A percentile compares a stretch with the other conserved stretches of the same genome.
phyloP scores from a whole-genome alignment of 37 sponge, comb jelly and placozoan species.

The Ianthella basta region DNA sequence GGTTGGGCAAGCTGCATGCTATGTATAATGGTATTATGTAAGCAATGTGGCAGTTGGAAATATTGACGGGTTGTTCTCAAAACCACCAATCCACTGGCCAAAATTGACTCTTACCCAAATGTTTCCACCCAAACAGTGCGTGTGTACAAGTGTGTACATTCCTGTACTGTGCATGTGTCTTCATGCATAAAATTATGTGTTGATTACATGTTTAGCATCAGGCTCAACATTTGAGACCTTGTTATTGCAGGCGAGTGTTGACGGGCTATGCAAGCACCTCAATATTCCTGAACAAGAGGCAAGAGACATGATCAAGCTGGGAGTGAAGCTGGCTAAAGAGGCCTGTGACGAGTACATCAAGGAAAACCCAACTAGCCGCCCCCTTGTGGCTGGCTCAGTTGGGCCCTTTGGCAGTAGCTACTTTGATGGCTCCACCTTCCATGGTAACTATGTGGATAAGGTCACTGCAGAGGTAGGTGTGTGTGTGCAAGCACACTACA shows the following conservation, averaged over 20 bases:
- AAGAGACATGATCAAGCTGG: slow-evolving; percentile 46
- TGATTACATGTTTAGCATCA: not conserved
- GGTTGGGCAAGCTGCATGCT: too few species aligned
- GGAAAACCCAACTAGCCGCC: slow-evolving; percentile 21
- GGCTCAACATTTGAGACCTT: not conserved
- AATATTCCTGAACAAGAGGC: slow-evolving; percentile 43
- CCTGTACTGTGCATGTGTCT: not conserved
- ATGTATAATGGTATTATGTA: too few species aligned
- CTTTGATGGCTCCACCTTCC: slow-evolving; percentile 87
- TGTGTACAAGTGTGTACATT: slow-evolving; percentile 27
- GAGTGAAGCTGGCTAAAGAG: slow-evolving; percentile 72
- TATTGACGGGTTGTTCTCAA: too few species aligned
- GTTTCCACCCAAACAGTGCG: too few species aligned
- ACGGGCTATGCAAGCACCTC: slow-evolving; percentile 55
- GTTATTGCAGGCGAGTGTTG: slow-evolving; percentile 66
- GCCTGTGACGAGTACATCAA: slow-evolving; percentile 52
- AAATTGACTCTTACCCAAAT: too few species aligned
- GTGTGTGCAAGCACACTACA: not conserved
- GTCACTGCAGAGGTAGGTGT: slow-evolving; percentile 57
- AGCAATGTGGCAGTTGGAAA: too few species aligned
- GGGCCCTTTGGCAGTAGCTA: slow-evolving; percentile 96
- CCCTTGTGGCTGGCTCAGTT: slow-evolving; percentile 89
- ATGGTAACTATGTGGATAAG: slow-evolving; percentile 79
- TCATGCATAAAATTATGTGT: not conserved
- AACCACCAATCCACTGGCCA: too few species aligned